These are phyloP conservation scores for Clunio marinus DNA, from an alignment of 2,888 invertebrate genomes.

Conservation along the genomic window DNA sequence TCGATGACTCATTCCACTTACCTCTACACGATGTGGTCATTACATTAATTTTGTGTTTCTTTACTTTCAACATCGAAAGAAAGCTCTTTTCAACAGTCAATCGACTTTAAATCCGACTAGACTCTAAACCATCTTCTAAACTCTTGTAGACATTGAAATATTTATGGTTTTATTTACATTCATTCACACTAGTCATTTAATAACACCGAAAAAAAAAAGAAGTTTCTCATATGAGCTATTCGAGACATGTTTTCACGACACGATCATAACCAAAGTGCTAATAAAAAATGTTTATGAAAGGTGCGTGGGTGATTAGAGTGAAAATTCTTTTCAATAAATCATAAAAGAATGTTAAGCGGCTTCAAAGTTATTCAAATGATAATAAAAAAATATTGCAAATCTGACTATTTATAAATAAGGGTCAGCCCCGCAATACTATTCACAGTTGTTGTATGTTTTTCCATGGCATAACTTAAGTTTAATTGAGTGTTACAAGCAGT, in stretches of 20 bases:
- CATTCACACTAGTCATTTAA: not conserved
- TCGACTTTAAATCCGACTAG: conserved; percentile 20
- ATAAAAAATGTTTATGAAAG: not conserved
- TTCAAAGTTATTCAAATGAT: not conserved
- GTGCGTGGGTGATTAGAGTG: not conserved
- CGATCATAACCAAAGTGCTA: conserved; percentile 9
- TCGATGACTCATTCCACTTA: too few species aligned
- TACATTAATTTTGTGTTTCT: not conserved
- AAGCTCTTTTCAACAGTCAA: not conserved
- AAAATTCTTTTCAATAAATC: not conserved
- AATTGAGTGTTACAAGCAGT: conserved; percentile 16
- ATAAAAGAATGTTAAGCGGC: not conserved
- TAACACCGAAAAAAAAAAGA: not conserved
- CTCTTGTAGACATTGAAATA: conserved; percentile 31
- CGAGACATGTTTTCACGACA: not conserved
- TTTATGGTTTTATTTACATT: conserved; percentile 25
- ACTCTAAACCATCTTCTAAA: conserved; percentile 16
- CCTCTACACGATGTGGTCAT: not conserved
- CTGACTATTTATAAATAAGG: too few species aligned
- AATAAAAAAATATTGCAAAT: conserved; percentile 4
- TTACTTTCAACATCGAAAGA: not conserved
- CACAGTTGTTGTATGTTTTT: not conserved
- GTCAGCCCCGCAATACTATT: not conserved
- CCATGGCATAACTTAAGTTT: not conserved
- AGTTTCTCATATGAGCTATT: not conserved